Percentiles rank a stretch among this genome's conserved stretches.
Conservation (phyloP, 1,140 invertebrate species). For the Proctacanthus coquilletti region DNA sequence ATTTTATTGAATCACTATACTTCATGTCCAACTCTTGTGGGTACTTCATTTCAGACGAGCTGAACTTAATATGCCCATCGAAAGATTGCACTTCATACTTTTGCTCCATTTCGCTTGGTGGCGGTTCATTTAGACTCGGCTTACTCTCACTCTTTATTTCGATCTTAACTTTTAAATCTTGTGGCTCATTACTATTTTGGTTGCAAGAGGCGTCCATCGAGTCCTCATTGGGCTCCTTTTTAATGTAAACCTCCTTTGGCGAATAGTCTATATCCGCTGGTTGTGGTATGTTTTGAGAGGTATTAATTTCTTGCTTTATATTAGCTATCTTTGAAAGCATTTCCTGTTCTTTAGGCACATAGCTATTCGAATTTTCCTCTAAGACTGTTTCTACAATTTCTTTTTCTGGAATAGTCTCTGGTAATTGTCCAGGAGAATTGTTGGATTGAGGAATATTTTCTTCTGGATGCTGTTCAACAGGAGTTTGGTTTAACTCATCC, state of each 20-base stretch:
- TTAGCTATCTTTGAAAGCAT: constrained; percentile 25
- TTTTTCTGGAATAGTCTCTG: background rate
- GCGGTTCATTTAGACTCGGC: constrained; percentile 4
- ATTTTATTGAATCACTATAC: constrained; percentile 17
- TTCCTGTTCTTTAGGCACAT: constrained; percentile 19
- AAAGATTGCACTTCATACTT: constrained; percentile 16
- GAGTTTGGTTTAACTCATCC: no score
- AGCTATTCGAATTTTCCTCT: constrained; percentile 3
- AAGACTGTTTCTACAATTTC: background rate
- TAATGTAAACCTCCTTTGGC: constrained; percentile 20
- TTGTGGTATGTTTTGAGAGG: no score
- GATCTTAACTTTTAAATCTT: constrained; percentile 29
- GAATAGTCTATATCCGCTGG: constrained; percentile 2
- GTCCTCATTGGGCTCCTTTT: constrained; percentile 30
- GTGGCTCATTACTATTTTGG: constrained; percentile 28
- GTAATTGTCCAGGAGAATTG: background rate
- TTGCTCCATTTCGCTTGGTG: constrained; percentile 9
- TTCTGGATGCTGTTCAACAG: constrained; percentile 2
- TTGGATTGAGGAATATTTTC: background rate
- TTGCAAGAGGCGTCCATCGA: constrained; percentile 25
- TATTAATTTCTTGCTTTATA: constrained; percentile 25
- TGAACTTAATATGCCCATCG: constrained; percentile 11
- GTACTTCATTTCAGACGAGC: constrained; percentile 20
- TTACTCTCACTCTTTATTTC: constrained; percentile 28
- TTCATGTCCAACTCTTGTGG: constrained; percentile 24